Evolutionary conservation across 1,140 invertebrate genomes (phyloP), one percentile per base, ranked within the genome.

Genomic region (Antheraea pernyi): DNA sequence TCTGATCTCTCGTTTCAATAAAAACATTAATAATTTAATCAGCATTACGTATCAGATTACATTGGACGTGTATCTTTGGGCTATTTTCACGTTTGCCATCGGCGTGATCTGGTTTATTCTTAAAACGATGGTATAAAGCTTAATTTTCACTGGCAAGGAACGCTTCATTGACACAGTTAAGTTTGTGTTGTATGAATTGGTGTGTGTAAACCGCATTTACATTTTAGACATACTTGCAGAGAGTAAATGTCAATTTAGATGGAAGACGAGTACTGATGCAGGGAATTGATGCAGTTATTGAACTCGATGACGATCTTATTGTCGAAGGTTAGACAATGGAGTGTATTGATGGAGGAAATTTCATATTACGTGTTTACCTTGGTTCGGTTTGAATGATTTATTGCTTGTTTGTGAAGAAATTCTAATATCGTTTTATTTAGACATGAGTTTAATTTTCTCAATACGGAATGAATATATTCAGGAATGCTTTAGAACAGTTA

Each of bases 211-310:
- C 84, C 86, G 79, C 86, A 88, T 91, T 89, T 91, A 91, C 88
- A 89, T 91, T 89, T 89, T 87, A 89, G 82, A 88, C 81, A 85
- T 88, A 83, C 84, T 88, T 83, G 87, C 80, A 81, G 78, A 89
- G 86, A 89, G 86, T 91, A 91, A 91, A 91, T 89, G 89, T 91
- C 89, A 91, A 91, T 91, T 91, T 87, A 89, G 86, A 88, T 84
- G 81, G 86, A 84, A 84, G 83, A 88, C 78, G 83, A 79, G 82
- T 77, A 82, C 83, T 81, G 84, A 89, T 83, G 84, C 81, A 78
- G 82, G 78, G 84, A 87, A 85, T 86, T 89, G 87, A 87, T 82
- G 86, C 86, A 86, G 87, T 91, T 89, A 91, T 91, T 91, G 86
- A 91, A 88, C 88, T 81, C 82, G 61, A 61, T 78, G 83, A 83